Evolutionary conservation across 64 coral and sea anemone genomes (phyloP).

Genomic region (Stylophora pistillata): DNA sequence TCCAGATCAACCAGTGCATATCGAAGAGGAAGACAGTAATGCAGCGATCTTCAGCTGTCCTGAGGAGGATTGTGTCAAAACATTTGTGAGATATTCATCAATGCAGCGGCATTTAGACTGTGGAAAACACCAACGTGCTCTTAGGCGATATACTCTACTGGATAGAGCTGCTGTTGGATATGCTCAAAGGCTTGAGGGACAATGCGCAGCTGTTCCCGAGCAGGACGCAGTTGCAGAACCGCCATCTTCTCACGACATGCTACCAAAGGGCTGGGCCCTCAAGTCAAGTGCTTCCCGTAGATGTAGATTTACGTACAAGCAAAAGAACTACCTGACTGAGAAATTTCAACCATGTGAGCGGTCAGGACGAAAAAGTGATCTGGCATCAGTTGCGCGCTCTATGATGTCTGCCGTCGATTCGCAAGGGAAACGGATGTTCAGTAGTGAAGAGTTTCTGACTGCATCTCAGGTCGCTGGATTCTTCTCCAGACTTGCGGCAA

Average conservation of each 20-base stretch:
- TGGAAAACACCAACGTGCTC: constrained; percentile 59
- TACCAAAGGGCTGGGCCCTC: constrained; percentile 71
- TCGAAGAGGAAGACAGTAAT: constrained; percentile 41
- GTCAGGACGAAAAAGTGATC: constrained; percentile 75
- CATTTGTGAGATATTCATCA: constrained; percentile 62
- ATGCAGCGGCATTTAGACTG: constrained; percentile 71
- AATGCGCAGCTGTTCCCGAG: constrained; percentile 45
- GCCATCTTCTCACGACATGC: constrained; percentile 35
- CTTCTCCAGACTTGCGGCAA: constrained; percentile 75
- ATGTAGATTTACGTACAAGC: constrained; percentile 58
- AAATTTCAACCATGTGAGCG: constrained; percentile 86
- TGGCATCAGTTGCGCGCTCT: constrained; percentile 69
- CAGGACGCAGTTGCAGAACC: constrained; percentile 40
- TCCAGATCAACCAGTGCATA: constrained; percentile 24
- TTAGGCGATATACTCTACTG: constrained; percentile 58
- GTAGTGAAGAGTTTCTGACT: constrained; percentile 73
- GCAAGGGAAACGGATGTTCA: constrained; percentile 62
- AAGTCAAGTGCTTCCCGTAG: constrained; percentile 43
- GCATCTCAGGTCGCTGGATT: constrained; percentile 67
- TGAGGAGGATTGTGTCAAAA: constrained; percentile 69
- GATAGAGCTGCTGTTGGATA: constrained; percentile 70
- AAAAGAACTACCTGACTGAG: constrained; percentile 64
- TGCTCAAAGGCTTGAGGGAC: constrained; percentile 68
- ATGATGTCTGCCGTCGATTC: constrained; percentile 76
- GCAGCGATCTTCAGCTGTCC: constrained; percentile 56